Percentiles rank a stretch among this genome's conserved stretches.
These are phyloP conservation scores for Keiferia lycopersicella DNA, from an alignment of 2,888 invertebrate genomes.

Conservation along the genomic window DNA sequence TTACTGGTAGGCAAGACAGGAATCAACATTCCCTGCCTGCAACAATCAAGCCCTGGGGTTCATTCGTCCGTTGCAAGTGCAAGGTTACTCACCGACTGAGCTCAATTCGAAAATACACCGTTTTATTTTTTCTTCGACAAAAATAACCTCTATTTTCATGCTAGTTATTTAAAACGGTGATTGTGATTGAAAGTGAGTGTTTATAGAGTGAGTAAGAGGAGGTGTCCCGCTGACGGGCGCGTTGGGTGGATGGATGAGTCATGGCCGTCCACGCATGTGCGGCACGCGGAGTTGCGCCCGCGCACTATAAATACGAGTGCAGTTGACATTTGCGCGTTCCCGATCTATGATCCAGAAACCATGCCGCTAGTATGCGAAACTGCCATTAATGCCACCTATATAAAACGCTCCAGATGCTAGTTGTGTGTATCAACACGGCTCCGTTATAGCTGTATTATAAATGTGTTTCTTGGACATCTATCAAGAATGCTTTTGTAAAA, in stretches of 20 bases:
- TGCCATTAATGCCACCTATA: conserved; percentile 35
- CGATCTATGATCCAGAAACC: conserved; percentile 66
- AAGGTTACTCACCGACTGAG: conserved; percentile 24
- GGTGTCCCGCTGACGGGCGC: conserved; percentile 34
- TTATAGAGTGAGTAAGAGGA: conserved; percentile 35
- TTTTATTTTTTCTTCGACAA: conserved; percentile 27
- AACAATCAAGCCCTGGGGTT: conserved; percentile 9
- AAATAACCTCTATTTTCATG: conserved; percentile 38
- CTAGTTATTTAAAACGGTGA: background rate
- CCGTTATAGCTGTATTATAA: background rate
- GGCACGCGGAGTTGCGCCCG: conserved; percentile 28
- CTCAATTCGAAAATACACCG: conserved; percentile 5
- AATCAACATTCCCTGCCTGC: conserved; percentile 1
- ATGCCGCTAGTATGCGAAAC: conserved; percentile 46
- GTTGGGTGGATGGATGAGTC: conserved; percentile 13
- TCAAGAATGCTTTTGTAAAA: background rate
- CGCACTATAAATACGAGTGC: conserved; percentile 71
- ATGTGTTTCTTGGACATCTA: background rate
- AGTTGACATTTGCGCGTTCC: conserved; percentile 76
- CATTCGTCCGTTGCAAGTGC: conserved; percentile 9
- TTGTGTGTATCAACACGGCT: background rate
- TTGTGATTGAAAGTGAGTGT: conserved; percentile 33
- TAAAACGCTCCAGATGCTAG: conserved; percentile 26
- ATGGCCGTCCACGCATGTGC: conserved; percentile 13
- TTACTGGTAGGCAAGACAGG: background rate